phyloP scores from a whole-genome alignment of 2,888 invertebrate species.

The Drosophila pseudotalamancana region DNA sequence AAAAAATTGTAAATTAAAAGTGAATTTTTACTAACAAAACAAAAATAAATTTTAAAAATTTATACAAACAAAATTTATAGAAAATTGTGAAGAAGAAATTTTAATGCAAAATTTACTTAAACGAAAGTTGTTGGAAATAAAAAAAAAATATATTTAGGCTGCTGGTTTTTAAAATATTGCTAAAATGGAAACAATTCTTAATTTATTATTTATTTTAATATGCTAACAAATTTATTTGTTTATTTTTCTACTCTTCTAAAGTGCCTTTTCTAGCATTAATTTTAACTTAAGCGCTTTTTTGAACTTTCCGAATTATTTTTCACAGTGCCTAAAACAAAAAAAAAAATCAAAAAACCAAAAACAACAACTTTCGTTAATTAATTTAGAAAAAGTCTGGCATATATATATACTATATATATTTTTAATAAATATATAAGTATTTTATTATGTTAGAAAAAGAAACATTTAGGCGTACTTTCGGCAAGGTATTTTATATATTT shows the following conservation, averaged over 20 bases:
- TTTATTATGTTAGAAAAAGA: conserved; percentile 45
- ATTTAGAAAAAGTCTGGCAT: conserved; percentile 58
- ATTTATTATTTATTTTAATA: neutral
- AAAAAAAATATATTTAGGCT: neutral
- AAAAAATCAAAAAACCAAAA: neutral
- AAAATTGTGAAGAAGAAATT: conserved; percentile 57
- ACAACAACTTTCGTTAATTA: conserved; percentile 60
- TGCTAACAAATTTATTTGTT: neutral
- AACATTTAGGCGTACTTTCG: conserved; percentile 76
- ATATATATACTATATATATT: conserved; percentile 34
- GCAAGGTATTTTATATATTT: conserved; percentile 68
- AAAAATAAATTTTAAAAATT: conserved; percentile 33
- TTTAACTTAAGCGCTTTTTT: conserved; percentile 27
- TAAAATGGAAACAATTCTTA: neutral
- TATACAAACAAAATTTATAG: conserved; percentile 56
- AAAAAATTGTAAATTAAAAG: conserved; percentile 50
- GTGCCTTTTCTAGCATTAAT: conserved; percentile 73
- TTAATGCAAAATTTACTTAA: conserved; percentile 63
- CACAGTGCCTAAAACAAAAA: conserved; percentile 1
- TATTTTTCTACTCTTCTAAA: conserved; percentile 52
- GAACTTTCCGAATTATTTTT: conserved; percentile 1
- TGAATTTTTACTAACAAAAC: conserved; percentile 45
- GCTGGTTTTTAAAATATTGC: conserved; percentile 11
- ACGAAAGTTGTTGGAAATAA: conserved; percentile 46
- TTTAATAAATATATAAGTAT: conserved; percentile 53